phyloP scores from a whole-genome alignment of 2,113 vertebrate species.

The Notothenia rossii region DNA sequence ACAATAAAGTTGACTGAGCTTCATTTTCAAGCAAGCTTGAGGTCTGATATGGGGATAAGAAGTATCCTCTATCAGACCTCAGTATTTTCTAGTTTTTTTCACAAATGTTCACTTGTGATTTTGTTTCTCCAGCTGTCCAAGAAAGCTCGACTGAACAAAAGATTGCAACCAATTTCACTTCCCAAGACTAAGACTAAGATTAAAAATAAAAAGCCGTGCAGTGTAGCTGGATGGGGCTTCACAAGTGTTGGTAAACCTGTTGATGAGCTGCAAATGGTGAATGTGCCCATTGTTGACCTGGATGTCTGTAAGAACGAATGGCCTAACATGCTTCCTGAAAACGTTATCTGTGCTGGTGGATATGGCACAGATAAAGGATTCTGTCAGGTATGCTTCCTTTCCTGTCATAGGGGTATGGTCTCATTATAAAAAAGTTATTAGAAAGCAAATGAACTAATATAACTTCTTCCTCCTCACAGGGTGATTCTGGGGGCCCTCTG shows the following conservation, averaged over 20 bases:
- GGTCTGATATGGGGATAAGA: not conserved
- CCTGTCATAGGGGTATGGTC: not conserved
- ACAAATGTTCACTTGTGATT: not conserved
- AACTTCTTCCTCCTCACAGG: constrained; percentile 69
- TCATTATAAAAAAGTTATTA: not conserved
- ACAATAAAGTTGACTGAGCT: too few relatives aligned
- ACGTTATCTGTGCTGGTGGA: constrained; percentile 74
- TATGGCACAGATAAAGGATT: constrained; percentile 53
- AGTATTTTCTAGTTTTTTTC: not conserved
- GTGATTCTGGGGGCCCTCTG: constrained; percentile 89
- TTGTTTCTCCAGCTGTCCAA: constrained; percentile 34
- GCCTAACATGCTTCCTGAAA: constrained; percentile 40
- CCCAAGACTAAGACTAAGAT: not conserved
- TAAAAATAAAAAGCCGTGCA: constrained; percentile 39
- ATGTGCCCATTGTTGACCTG: constrained; percentile 46
- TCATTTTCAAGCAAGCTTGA: not conserved
- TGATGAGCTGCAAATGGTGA: constrained; percentile 31
- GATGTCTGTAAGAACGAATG: constrained; percentile 40
- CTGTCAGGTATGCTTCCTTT: constrained; percentile 76
- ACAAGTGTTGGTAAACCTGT: accelerated
- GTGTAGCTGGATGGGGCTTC: constrained; percentile 78
- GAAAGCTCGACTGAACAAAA: constrained; percentile 33
- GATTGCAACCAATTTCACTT: constrained; percentile 31
- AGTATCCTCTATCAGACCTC: too few relatives aligned
- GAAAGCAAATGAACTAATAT: not conserved